Base-by-base conservation (phyloP, 1,140 invertebrate genomes). In the Penaeus vannamei region DNA sequence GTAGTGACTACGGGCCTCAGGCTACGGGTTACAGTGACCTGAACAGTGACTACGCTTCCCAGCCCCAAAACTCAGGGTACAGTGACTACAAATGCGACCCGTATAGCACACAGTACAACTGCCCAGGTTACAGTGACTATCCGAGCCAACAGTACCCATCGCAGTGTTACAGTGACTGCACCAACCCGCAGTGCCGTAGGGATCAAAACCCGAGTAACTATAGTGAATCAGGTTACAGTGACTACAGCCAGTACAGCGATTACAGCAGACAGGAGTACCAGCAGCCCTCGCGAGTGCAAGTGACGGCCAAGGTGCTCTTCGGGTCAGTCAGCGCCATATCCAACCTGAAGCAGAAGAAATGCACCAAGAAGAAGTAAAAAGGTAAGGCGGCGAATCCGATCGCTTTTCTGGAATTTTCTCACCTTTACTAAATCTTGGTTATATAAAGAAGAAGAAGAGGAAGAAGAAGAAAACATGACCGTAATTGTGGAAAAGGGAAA, bases 291-390 rank as follows among this genome's bases (percentile, higher is more conserved):
- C 81, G 81, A 72, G 86, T 88, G 61, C 80, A 88, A 77, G 86
- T 88, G 62, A 88, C 86, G 29, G 86, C 86, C 86, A 88, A 88
- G 66, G 80, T 88, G 23, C 86, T 88, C 80, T 88, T 88, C 62
- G 86, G 86, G 12, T 88, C 86, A 22, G 86, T 88, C 46, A 88
- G 86, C 84, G 86, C 86, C 86, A 88, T 88, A 88, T 88, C 86
- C 12, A 88, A 88, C 86, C 69, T 88, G 26, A 88, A 88, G 66
- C 86, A 88, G 81, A 88, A 84, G 66, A 88, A 88, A 60, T 60
- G 79, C 32, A 60, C 86, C 32, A 87, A 66, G 42, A 88, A 84
- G 81, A 32, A 29, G 42, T 53, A 53, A 17, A 53, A 53, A 53
- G 53, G 53, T 53, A 53, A 53, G 53, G 17, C 53, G 8, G 53